A percentile compares a stretch with the other conserved stretches of the same genome.
These are phyloP conservation scores for Andrena fulva DNA, from an alignment of 2,888 invertebrate genomes.

Conservation along the genomic window DNA sequence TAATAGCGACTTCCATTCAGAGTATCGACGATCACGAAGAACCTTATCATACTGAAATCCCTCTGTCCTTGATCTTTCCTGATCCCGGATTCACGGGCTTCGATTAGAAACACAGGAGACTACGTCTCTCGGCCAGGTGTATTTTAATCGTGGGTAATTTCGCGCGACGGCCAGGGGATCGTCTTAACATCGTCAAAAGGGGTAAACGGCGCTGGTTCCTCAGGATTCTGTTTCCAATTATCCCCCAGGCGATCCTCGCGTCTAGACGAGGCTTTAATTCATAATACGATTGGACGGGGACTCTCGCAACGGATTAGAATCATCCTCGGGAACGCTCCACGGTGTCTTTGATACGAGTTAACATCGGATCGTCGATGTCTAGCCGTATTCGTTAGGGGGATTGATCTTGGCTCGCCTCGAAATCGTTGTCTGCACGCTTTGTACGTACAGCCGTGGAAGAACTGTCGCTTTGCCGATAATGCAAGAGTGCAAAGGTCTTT, in stretches of 20 bases:
- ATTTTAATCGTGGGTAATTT: constrained; percentile 33
- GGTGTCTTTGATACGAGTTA: constrained; percentile 22
- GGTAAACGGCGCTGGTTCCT: constrained; percentile 35
- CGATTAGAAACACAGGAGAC: not conserved
- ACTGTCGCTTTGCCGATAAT: no score
- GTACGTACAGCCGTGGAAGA: not conserved
- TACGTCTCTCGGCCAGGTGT: not conserved
- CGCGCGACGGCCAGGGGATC: constrained; percentile 7
- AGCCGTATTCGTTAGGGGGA: constrained; percentile 14
- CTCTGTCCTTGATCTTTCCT: not conserved
- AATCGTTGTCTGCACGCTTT: not conserved
- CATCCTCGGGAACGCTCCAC: constrained; percentile 22
- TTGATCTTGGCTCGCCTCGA: constrained; percentile 17
- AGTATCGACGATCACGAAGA: not conserved
- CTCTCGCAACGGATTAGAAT: constrained; percentile 41
- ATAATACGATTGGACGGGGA: constrained; percentile 59
- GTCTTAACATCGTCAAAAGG: constrained; percentile 28
- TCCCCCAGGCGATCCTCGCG: constrained; percentile 53
- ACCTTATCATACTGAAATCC: not conserved
- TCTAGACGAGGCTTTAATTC: constrained; percentile 67
- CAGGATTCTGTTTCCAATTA: constrained; percentile 66
- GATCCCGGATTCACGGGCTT: not conserved
- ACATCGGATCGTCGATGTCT: constrained; percentile 1
- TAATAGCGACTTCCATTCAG: no score
- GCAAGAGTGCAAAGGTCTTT: no score